These are phyloP conservation scores for Augochlora pura DNA, from an alignment of 1,140 invertebrate genomes.

Conservation along the genomic window DNA sequence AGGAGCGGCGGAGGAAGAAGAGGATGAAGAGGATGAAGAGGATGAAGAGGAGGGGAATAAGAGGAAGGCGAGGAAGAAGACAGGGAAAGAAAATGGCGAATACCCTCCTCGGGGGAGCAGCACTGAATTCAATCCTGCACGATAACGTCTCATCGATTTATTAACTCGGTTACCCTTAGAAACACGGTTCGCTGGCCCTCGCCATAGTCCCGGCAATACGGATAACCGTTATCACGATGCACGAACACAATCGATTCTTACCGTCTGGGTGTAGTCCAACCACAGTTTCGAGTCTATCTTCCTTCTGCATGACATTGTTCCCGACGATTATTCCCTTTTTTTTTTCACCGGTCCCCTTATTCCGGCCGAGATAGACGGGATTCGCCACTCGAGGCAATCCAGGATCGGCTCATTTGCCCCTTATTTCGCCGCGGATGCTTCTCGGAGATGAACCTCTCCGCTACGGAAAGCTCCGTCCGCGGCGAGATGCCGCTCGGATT, in stretches of 20 bases:
- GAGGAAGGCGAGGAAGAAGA: neutral
- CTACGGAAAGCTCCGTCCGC: neutral
- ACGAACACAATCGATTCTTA: slow-evolving; percentile 59
- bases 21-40: neutral
- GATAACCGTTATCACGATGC: slow-evolving; percentile 55
- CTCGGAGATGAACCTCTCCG: neutral
- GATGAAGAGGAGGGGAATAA: neutral
- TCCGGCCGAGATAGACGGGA: neutral
- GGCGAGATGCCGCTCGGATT: too few species aligned
- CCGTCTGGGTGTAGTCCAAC: slow-evolving; percentile 62
- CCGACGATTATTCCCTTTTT: slow-evolving; percentile 1
- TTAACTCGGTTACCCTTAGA: slow-evolving; percentile 61
- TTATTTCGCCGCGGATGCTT: neutral
- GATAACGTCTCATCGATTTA: slow-evolving; percentile 58
- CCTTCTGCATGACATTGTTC: slow-evolving; percentile 68
- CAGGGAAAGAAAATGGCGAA: neutral
- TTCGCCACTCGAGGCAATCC: neutral
- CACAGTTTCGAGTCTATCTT: slow-evolving; percentile 71
- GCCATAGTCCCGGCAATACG: neutral
- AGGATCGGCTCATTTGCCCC: neutral
- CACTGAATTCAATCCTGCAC: slow-evolving; percentile 36
- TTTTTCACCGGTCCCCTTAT: neutral
- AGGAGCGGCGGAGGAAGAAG: neutral
- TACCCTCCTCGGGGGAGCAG: slow-evolving; percentile 4
- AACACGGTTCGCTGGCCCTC: slow-evolving; percentile 29